Evolutionary conservation across 2,113 vertebrate species (phyloP), one percentile per base, ranked within the genome.

Genomic region (Dromaius novaehollandiae): DNA sequence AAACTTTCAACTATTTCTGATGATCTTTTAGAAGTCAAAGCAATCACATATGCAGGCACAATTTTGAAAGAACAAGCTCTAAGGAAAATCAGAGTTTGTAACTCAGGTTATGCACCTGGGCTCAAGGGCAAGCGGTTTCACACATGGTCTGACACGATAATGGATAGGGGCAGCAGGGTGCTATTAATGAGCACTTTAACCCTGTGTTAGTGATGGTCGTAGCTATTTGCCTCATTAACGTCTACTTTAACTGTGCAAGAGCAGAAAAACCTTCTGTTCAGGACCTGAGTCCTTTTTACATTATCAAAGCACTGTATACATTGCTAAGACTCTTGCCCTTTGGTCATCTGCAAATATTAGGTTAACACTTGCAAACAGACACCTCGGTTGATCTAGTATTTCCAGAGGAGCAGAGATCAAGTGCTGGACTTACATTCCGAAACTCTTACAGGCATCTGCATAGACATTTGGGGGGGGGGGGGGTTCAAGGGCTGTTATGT

Each of bases 131-230:
- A 92, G 78, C 19, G 13, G 25, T 89, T 83, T 77, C 69, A 60
- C 55, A 75, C 30, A n/a, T 13, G 32, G 12, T 4, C 26, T 55
- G 19, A 71, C 46, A 53, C 7, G 40, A 21, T 46, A 55, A 82
- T 6, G 18, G 40, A 42, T 42, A 40, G 13, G 75, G 17, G 16
- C 3, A 0, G 24, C 36, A 10, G 22, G 5, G 81, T 1, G 1
- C 10, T 71, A 42, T 78, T 74, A 16, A 26, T 0, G 0, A 74
- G 22, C 30, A 19, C 7, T 56, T 50, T 24, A 55, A 7, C 20
- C 30, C 9, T 69, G 19, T 26, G 11, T 34, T 58, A 56, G 55
- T 15, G 28, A 30, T 30, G 55, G 14, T 4, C 18, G 6, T 17
- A 10, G 26, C 18, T 73, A 10, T 69, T 83, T 60, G 17, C 4